Conservation (phyloP, 2,888 invertebrate genomes). For the Lasius platythorax region DNA sequence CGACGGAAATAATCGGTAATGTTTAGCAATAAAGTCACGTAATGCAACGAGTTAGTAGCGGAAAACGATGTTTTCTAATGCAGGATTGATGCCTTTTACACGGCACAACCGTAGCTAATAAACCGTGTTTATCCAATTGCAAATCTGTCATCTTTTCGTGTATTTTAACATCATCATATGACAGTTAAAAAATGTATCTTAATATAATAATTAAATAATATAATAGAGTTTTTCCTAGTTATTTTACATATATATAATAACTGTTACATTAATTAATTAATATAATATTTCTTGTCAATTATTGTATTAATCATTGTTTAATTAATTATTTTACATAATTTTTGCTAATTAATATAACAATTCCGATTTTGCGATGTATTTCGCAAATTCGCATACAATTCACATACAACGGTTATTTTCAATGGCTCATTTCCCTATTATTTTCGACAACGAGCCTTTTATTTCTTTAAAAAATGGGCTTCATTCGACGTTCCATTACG, state of each 20-base stretch:
- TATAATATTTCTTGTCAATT: background rate
- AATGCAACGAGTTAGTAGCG: conserved; percentile 3
- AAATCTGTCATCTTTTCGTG: conserved; percentile 39
- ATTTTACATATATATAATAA: background rate
- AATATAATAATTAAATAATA: background rate
- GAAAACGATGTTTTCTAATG: conserved; percentile 40
- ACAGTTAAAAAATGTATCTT: background rate
- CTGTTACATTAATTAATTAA: background rate
- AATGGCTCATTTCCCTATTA: background rate
- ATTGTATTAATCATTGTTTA: background rate
- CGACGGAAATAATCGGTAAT: conserved; percentile 38
- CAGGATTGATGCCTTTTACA: conserved; percentile 32
- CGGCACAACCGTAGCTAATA: conserved; percentile 21
- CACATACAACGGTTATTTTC: background rate
- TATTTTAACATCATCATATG: conserved; percentile 25
- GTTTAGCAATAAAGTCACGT: background rate
- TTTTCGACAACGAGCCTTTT: background rate
- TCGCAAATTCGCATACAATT: background rate
- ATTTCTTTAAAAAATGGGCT: background rate
- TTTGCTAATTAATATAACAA: background rate
- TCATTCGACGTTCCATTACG: conserved; percentile 18
- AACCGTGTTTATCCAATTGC: conserved; percentile 42
- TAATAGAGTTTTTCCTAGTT: background rate
- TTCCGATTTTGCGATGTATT: background rate
- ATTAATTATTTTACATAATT: background rate